A percentile compares a stretch with the other conserved stretches of the same genome.
Conservation (phyloP, 2,888 invertebrate species). For the Polyploca ridens region DNA sequence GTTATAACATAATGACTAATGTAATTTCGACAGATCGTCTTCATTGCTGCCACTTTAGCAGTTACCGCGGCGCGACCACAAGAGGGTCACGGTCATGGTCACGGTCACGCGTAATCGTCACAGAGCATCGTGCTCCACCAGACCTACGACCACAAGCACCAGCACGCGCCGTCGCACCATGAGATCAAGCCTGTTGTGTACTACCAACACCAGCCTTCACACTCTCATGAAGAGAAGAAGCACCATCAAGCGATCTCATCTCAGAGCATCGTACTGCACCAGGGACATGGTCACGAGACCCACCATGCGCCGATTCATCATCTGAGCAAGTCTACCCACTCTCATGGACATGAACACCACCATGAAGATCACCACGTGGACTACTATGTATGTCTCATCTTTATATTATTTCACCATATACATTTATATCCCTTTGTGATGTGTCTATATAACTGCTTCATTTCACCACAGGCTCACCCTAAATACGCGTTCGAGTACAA, state of each 20-base stretch:
- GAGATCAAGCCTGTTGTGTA: slow-evolving; percentile 19
- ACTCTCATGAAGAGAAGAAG: slow-evolving; percentile 11
- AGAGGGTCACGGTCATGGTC: slow-evolving; percentile 36
- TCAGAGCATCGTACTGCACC: slow-evolving; percentile 21
- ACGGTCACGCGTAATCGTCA: slow-evolving; percentile 49
- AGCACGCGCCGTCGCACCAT: slow-evolving; percentile 21
- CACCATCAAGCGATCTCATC: slow-evolving; percentile 15
- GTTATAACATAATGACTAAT: neutral
- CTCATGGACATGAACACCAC: slow-evolving; percentile 20
- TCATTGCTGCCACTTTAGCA: slow-evolving; percentile 28
- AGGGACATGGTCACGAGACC: slow-evolving; percentile 19
- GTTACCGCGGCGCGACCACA: slow-evolving; percentile 31
- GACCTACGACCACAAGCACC: slow-evolving; percentile 28
- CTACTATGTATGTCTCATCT: slow-evolving; percentile 28
- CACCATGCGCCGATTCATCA: slow-evolving; percentile 17
- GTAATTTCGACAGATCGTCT: slow-evolving; percentile 29
- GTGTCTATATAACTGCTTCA: neutral
- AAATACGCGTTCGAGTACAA: slow-evolving; percentile 41
- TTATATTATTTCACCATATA: neutral
- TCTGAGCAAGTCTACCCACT: slow-evolving; percentile 35
- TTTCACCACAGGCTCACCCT: slow-evolving; percentile 38
- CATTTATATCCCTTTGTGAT: neutral
- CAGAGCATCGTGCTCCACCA: slow-evolving; percentile 53
- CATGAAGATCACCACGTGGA: slow-evolving; percentile 31
- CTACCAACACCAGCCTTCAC: slow-evolving; percentile 19